Evolutionary conservation across 2,113 vertebrate species (phyloP).

Genomic region (Neofelis nebulosa): DNA sequence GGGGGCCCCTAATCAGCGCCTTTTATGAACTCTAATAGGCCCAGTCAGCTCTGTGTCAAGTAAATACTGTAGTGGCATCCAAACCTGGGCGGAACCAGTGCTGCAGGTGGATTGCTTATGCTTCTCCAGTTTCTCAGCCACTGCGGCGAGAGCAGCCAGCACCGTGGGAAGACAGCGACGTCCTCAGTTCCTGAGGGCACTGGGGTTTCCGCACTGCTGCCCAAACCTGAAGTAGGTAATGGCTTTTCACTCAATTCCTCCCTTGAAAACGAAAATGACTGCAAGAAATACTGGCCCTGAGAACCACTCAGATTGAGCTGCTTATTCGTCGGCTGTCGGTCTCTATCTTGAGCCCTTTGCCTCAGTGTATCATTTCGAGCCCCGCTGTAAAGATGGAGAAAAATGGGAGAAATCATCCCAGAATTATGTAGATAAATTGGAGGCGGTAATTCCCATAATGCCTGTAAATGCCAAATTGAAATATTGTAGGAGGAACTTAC

Average conservation of each 20-base stretch:
- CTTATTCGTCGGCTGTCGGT: background rate
- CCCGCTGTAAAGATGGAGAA: background rate
- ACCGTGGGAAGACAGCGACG: constrained; percentile 87
- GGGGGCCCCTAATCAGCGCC: too few species aligned
- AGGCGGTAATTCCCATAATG: constrained; percentile 38
- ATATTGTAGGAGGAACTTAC: background rate
- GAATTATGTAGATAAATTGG: constrained; percentile 17
- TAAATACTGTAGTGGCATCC: constrained; percentile 76
- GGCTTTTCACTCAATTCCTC: background rate
- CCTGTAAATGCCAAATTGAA: constrained; percentile 40
- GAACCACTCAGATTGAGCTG: background rate
- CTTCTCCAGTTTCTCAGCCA: constrained; percentile 65
- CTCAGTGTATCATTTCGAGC: background rate
- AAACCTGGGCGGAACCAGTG: constrained; percentile 76
- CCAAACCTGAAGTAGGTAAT: background rate
- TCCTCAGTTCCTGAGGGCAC: constrained; percentile 85
- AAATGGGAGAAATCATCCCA: background rate
- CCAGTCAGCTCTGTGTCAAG: constrained; percentile 80
- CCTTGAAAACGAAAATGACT: background rate
- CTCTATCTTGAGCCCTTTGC: background rate
- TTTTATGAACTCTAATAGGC: constrained; percentile 83
- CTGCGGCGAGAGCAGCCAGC: constrained; percentile 14
- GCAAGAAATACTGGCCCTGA: background rate
- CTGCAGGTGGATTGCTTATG: constrained; percentile 85
- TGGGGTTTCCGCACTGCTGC: background rate